Evolutionary conservation across 2,888 invertebrate species (phyloP).

Genomic region (Nymphalis polychloros): DNA sequence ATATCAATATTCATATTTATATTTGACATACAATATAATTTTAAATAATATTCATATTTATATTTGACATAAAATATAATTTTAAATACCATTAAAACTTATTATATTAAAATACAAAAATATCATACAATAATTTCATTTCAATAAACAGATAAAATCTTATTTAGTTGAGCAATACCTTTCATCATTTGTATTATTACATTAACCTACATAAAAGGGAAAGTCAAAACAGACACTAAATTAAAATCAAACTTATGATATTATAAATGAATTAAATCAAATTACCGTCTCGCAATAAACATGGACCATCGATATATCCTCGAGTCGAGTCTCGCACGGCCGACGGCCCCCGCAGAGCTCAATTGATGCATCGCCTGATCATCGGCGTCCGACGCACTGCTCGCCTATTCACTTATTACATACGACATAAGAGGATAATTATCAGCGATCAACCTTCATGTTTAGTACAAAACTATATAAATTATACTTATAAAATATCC

Average conservation of each 20-base stretch:
- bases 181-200: background rate
- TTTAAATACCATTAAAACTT: background rate
- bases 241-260: constrained; percentile 18
- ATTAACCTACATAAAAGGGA: constrained; percentile 5
- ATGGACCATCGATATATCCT: constrained; percentile 31
- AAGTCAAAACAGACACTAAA: background rate
- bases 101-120: background rate
- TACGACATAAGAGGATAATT: constrained; percentile 45
- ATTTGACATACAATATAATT: background rate
- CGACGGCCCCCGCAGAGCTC: constrained; percentile 69
- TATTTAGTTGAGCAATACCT: background rate
- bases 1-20: background rate
- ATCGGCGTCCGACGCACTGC: constrained; percentile 43
- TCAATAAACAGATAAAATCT: background rate
- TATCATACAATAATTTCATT: background rate
- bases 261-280: constrained; percentile 25
- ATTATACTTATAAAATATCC: background rate
- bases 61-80: background rate
- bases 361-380: constrained; percentile 76
- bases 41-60: background rate
- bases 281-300: constrained; percentile 15
- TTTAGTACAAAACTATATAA: constrained; percentile 29
- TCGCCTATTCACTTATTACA: constrained; percentile 45
- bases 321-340: constrained; percentile 25
- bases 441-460: constrained; percentile 36